Conservation (phyloP, 1,140 invertebrate species). For the Philaenus spumarius region DNA sequence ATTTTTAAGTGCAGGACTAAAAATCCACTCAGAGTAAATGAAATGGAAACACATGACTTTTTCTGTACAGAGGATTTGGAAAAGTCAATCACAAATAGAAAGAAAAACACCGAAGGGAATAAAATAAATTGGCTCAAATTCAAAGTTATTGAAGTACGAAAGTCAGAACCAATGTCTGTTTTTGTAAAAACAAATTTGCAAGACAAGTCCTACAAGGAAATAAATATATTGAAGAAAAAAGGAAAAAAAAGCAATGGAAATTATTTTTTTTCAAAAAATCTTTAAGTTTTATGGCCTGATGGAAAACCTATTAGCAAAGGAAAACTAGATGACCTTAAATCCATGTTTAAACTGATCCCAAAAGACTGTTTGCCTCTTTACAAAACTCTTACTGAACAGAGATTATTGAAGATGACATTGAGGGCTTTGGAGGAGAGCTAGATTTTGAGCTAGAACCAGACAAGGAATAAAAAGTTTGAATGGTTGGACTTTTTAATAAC, state of each 20-base stretch:
- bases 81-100: conserved; percentile 5
- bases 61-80: not conserved
- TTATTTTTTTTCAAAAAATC: not conserved
- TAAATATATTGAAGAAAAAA: conserved; percentile 12
- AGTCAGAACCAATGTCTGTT: conserved; percentile 6
- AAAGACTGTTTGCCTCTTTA: conserved; percentile 12
- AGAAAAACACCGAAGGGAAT: not conserved
- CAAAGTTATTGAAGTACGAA: not conserved
- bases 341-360: conserved; percentile 7
- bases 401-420: too few species aligned
- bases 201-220: conserved; percentile 11
- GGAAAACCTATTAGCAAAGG: conserved; percentile 14
- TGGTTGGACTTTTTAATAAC: too few species aligned
- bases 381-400: too few species aligned
- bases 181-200: conserved; percentile 6
- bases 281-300: conserved; percentile 16
- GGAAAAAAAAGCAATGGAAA: not conserved
- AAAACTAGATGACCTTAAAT: too few species aligned
- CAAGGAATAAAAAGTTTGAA: too few species aligned
- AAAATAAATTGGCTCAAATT: conserved; percentile 13
- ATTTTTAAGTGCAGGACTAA: conserved; percentile 27
- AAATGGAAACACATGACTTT: conserved; percentile 4
- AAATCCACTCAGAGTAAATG: conserved; percentile 8
- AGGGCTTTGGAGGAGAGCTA: too few species aligned
- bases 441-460: too few species aligned